Evolutionary conservation across 2,888 invertebrate species (phyloP), one percentile per base, ranked within the genome.

Genomic region (Anticlea derivata): DNA sequence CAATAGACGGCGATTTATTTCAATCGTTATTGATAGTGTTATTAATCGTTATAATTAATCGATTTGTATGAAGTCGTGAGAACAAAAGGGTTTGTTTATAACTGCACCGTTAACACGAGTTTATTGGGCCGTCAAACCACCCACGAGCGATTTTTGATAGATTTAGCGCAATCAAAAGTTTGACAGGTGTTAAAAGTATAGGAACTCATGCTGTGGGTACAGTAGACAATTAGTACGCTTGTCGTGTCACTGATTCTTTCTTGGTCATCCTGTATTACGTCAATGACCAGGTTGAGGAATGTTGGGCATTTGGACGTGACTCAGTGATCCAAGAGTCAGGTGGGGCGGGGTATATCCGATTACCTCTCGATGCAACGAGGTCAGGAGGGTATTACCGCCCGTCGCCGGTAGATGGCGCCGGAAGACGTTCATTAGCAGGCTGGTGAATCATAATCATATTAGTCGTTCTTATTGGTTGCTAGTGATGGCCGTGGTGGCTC

Each of bases 321-420:
- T 17, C 31, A 24, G 17, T 26, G 26, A 17, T 26, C 26, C 11
- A 38, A 37, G 33, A 22, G 12, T 1, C 13, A 26, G 26, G 26
- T 13, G 5, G 5, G 12, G 24, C 20, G 26, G 33, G 30, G 43
- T 24, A 29, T 51, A 55, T 55, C 40, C 44, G 43, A 47, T 43
- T 56, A 52, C 46, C 40, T 17, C 46, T 37, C 44, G 45, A 45
- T 50, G 53, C 57, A 57, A 53, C 45, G 46, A 53, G 23, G 37
- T 57, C 43, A 58, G 26, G 20, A 58, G 26, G 20, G 38, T 26
- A 43, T 58, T 51, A 45, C 44, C 47, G 30, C 24, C 35, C 48
- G 13, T 48, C 33, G 37, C 34, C 48, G 55, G 40, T 41, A 44
- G 55, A 51, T 48, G 31, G 50, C 43, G 23, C 31, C 26, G 30